Conservation (phyloP, 2,888 invertebrate species). For the Ophonus ardosiacus region DNA sequence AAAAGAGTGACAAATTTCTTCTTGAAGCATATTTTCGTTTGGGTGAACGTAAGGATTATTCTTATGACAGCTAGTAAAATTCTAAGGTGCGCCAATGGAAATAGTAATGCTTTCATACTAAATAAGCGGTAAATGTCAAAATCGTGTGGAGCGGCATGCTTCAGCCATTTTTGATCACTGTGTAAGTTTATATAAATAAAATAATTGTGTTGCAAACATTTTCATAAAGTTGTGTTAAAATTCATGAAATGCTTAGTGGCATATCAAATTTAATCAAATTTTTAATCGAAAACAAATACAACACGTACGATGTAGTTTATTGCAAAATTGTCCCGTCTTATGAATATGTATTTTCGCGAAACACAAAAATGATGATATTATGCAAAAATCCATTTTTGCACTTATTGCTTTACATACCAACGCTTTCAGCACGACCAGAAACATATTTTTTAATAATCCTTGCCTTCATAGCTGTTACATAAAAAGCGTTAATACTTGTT, state of each 20-base stretch:
- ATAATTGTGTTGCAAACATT: not conserved
- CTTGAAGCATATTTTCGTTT: too few relatives aligned
- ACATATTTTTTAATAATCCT: not conserved
- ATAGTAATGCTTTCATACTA: too few relatives aligned
- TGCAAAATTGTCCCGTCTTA: constrained; percentile 24
- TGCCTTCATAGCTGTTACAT: not conserved
- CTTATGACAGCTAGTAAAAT: too few relatives aligned
- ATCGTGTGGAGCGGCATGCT: too few relatives aligned
- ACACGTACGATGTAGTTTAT: constrained; percentile 17
- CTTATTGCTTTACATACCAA: constrained; percentile 15
- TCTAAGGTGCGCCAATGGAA: too few relatives aligned
- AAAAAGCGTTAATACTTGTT: not conserved
- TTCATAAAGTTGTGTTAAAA: not conserved
- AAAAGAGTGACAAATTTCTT: too few relatives aligned
- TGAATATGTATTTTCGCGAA: constrained; percentile 35
- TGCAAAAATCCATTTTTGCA: constrained; percentile 21
- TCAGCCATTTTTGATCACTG: too few relatives aligned
- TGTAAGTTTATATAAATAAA: too few relatives aligned
- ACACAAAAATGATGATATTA: not conserved
- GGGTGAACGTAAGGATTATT: too few relatives aligned
- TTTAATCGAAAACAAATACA: constrained; percentile 33
- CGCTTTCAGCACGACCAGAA: not conserved
- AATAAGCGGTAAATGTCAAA: too few relatives aligned
- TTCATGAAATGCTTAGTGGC: not conserved
- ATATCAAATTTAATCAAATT: constrained; percentile 28